Base-by-base conservation (phyloP, 2,888 invertebrate genomes). In the Strigamia crassipes region DNA sequence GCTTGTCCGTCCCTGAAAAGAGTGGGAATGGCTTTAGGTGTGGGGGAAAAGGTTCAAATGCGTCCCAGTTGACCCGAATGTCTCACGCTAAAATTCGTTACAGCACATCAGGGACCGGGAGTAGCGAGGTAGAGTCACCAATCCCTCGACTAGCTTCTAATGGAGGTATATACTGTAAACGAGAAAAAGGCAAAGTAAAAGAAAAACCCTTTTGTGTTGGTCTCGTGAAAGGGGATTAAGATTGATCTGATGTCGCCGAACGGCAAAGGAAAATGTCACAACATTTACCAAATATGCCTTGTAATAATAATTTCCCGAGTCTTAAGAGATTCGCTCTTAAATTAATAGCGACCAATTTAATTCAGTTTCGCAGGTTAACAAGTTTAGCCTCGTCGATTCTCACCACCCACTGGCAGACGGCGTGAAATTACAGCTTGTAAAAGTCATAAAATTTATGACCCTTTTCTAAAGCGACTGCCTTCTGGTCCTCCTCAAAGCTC, bases 361-460 rank as follows among this genome's bases (percentile, higher is more conserved):
- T 73, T 73, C 73, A 73, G 73, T 73, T 73, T 73, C 31, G 73
- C 73, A 73, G 73, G 73, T 73, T 73, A 73, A 73, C 73, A 73
- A 73, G 73, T 73, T 73, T 73, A 73, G 73, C 73, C 73, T 73
- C 73, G 27, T 73, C 23, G 31, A 73, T 73, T 31, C 31, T 31
- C 56, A 56, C 31, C 73, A 73, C 23, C 73, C 73, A 73, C 73
- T 73, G 73, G 27, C 73, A 73, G 80, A 23, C 34, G 61, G 81
- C 81, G 66, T 81, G 31, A 81, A 81, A 81, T 81, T 81, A 81
- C 66, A 81, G 66, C 66, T 61, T 81, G 46, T 81, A 78, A 42
- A 78, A 81, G 81, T 81, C 81, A 66, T 81, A 81, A 81, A 81
- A 81, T 81, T 81, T 81, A 81, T 81, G 81, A 66, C 42, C 81